Percentiles rank a stretch among this genome's conserved stretches.
phyloP scores from a whole-genome alignment of 2,113 vertebrate genomes.

The Motacilla tschutschensis region DNA sequence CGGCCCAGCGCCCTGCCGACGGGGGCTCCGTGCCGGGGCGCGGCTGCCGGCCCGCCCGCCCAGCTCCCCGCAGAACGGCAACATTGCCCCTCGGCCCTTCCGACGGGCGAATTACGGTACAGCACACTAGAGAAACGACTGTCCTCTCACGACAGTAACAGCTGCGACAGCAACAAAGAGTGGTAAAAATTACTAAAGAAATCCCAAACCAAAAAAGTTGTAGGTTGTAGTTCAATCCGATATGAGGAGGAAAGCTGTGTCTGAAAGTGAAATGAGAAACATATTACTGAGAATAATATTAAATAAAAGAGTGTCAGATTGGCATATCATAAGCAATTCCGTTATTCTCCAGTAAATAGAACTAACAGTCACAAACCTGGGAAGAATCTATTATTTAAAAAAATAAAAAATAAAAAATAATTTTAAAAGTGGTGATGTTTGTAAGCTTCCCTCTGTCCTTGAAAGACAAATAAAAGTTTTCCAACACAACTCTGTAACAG shows the following conservation, averaged over 20 bases:
- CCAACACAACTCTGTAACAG: background rate
- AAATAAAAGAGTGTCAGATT: background rate
- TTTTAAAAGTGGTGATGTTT: background rate
- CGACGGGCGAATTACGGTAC: background rate
- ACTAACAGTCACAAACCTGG: background rate
- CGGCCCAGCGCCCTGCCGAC: background rate
- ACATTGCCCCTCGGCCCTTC: no score
- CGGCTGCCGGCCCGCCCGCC: background rate
- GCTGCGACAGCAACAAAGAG: background rate
- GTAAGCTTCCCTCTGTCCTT: background rate
- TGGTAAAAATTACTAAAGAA: rapidly evolving
- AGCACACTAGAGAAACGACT: background rate
- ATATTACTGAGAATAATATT: background rate
- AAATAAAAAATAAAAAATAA: background rate
- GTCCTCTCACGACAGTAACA: background rate
- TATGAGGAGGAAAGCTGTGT: background rate
- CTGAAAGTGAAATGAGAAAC: constrained; percentile 2
- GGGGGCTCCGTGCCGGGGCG: background rate
- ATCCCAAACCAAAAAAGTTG: rapidly evolving
- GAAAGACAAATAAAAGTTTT: background rate
- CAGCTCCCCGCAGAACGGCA: background rate
- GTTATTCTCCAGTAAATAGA: background rate
- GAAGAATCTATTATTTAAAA: background rate
- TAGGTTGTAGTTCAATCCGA: background rate
- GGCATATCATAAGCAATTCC: background rate